Conservation (phyloP, 1,140 invertebrate genomes). For the Batillaria attramentaria region DNA sequence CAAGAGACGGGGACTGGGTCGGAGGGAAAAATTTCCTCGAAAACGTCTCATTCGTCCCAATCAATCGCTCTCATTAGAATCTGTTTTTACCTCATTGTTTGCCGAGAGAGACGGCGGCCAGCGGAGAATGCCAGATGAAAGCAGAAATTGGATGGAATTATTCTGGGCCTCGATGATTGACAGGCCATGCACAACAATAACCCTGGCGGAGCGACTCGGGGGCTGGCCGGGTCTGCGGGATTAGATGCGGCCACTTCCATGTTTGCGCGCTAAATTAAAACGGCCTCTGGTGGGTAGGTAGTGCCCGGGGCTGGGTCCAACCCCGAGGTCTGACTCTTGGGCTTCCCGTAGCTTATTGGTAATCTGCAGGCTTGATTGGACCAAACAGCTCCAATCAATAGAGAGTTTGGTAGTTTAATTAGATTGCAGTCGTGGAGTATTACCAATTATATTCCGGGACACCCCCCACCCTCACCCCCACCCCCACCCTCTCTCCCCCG, state of each 20-base stretch:
- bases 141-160: constrained; percentile 36
- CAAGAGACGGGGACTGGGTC: neutral
- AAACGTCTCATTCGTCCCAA: constrained; percentile 33
- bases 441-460: constrained; percentile 38
- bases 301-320: neutral
- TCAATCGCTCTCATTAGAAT: constrained; percentile 37
- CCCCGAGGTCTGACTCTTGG: constrained; percentile 29
- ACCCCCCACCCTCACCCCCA: neutral
- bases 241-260: constrained; percentile 6
- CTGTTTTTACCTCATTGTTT: constrained; percentile 36
- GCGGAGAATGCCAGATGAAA: constrained; percentile 36
- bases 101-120: constrained; percentile 16
- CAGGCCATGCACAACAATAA: constrained; percentile 20
- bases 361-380: constrained; percentile 39
- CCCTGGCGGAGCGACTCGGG: neutral
- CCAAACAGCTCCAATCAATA: constrained; percentile 36
- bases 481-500: neutral
- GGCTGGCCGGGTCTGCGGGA: neutral
- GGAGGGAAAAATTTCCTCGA: neutral
- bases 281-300: constrained; percentile 31
- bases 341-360: constrained; percentile 36
- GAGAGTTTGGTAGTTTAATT: constrained; percentile 42
- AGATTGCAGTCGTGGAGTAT: constrained; percentile 38
- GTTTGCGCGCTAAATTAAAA: constrained; percentile 32
- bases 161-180: constrained; percentile 22